These are phyloP conservation scores for Arrhopalites spinosus DNA, from an alignment of 2,888 invertebrate species.

Conservation along the genomic window DNA sequence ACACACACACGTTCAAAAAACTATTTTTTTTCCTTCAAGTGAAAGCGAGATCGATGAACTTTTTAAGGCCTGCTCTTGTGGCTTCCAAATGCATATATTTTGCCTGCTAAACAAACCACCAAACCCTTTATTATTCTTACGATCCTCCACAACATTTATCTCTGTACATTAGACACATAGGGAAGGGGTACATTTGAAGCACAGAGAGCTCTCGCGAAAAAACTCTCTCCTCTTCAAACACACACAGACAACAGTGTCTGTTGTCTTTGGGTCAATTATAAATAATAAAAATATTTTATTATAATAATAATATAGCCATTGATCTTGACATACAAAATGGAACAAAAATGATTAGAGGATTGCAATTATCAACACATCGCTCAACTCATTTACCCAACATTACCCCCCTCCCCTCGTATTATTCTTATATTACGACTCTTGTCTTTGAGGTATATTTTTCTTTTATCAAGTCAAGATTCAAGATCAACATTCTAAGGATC, in stretches of 20 bases:
- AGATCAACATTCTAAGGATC: no score
- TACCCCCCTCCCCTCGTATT: not conserved
- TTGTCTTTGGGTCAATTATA: not conserved
- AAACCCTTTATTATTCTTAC: no score
- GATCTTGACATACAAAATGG: constrained; percentile 34
- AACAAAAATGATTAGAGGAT: not conserved
- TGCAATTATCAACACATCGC: not conserved
- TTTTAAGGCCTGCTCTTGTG: not conserved
- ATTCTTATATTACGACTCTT: no score
- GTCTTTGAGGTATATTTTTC: no score
- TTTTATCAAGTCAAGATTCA: no score
- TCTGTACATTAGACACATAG: no score
- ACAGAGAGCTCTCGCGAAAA: constrained; percentile 21
- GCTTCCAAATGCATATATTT: not conserved
- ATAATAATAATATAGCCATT: constrained; percentile 19
- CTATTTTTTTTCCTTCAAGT: not conserved
- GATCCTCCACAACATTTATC: no score
- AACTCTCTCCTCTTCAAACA: constrained; percentile 12
- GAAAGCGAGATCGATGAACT: constrained; percentile 37
- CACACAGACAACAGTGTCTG: no score
- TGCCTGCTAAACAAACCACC: no score
- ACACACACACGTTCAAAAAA: no score
- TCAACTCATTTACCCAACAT: not conserved
- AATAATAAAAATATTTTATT: not conserved
- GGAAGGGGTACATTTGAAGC: not conserved